These are phyloP conservation scores for Leptopilina clavipes DNA, from an alignment of 1,140 invertebrate species.

Conservation along the genomic window DNA sequence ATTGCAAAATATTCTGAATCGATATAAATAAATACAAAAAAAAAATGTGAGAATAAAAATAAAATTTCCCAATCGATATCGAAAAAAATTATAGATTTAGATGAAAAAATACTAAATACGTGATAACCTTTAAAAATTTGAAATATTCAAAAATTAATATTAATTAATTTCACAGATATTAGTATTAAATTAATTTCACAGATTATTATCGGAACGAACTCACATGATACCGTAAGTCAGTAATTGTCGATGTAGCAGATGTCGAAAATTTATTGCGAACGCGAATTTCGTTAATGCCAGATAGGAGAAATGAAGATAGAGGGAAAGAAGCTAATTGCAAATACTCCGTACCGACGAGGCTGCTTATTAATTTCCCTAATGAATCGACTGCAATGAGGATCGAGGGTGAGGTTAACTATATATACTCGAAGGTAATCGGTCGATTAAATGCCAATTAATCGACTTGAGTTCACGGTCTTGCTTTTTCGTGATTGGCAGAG, in stretches of 20 bases:
- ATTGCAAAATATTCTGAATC: too few relatives aligned
- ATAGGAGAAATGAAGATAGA: conserved; percentile 25
- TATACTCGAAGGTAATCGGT: conserved; percentile 46
- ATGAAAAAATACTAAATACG: too few relatives aligned
- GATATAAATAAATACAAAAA: too few relatives aligned
- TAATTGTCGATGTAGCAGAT: conserved; percentile 15
- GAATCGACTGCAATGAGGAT: conserved; percentile 49
- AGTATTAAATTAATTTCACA: not conserved
- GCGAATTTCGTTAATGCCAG: conserved; percentile 24
- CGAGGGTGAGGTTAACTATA: conserved; percentile 34
- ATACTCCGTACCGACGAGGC: conserved; percentile 34
- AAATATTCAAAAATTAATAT: too few relatives aligned
- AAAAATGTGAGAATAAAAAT: too few relatives aligned
- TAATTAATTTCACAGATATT: not conserved
- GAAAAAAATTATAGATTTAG: too few relatives aligned
- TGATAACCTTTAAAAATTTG: too few relatives aligned
- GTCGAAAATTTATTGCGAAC: conserved; percentile 15
- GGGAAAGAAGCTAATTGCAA: conserved; percentile 55
- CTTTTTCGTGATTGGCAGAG: not conserved
- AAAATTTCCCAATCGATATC: too few relatives aligned
- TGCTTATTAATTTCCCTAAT: conserved; percentile 62
- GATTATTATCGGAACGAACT: not conserved
- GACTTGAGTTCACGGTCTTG: conserved; percentile 37
- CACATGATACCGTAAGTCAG: not conserved
- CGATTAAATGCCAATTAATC: conserved; percentile 61